Percentiles rank a stretch among this genome's conserved stretches.
These are phyloP conservation scores for Eupeodes latifasciatus DNA, from an alignment of 2,888 invertebrate species.

Conservation along the genomic window DNA sequence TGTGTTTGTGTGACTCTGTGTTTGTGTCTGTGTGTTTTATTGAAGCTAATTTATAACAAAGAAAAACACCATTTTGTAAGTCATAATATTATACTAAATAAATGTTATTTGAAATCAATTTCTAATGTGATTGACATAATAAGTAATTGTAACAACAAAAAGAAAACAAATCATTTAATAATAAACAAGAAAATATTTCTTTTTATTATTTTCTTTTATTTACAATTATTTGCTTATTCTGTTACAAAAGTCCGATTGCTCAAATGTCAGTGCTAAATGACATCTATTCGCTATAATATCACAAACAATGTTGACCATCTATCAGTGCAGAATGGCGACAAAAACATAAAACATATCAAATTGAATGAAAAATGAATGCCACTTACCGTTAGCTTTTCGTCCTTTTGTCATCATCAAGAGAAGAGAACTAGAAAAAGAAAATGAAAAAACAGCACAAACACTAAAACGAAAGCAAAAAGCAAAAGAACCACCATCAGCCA, in stretches of 20 bases:
- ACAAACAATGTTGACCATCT: slow-evolving; percentile 55
- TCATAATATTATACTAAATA: slow-evolving; percentile 21
- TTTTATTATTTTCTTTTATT: background rate
- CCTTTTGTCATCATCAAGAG: slow-evolving; percentile 21
- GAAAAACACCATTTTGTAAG: slow-evolving; percentile 51
- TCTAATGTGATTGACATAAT: slow-evolving; percentile 49
- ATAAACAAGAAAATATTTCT: background rate
- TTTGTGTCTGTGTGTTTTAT: background rate
- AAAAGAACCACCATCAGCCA: background rate
- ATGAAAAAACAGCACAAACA: background rate
- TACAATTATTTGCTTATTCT: no score
- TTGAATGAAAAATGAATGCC: slow-evolving; percentile 71
- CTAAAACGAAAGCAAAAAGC: no score
- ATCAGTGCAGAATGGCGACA: slow-evolving; percentile 43
- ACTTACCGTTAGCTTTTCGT: slow-evolving; percentile 37
- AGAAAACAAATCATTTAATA: slow-evolving; percentile 35
- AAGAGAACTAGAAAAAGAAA: background rate
- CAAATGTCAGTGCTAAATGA: slow-evolving; percentile 63
- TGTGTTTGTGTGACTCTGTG: no score
- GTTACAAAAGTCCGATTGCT: slow-evolving; percentile 26
- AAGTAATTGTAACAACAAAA: slow-evolving; percentile 1
- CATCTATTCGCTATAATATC: slow-evolving; percentile 21
- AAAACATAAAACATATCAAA: slow-evolving; percentile 33
- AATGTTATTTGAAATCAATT: slow-evolving; percentile 29
- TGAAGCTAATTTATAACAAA: slow-evolving; percentile 30